These are phyloP conservation scores for Hymenopus coronatus DNA, from an alignment of 2,888 invertebrate genomes.

Conservation along the genomic window DNA sequence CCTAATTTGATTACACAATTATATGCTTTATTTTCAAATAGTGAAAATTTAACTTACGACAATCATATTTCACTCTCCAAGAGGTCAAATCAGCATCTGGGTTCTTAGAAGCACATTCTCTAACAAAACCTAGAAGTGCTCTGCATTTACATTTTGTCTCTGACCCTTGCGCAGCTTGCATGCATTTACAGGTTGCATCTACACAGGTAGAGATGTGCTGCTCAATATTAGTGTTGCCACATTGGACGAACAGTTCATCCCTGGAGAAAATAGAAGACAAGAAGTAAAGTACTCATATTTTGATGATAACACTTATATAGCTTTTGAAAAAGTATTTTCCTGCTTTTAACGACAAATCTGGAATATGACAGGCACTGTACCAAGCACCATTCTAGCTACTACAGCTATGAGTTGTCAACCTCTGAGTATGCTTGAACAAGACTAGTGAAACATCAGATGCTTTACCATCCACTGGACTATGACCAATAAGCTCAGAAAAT, in stretches of 20 bases:
- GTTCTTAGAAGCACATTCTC: slow-evolving; percentile 67
- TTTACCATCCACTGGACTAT: too few relatives aligned
- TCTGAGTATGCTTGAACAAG: too few relatives aligned
- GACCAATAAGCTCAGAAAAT: too few relatives aligned
- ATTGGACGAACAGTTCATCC: slow-evolving; percentile 62
- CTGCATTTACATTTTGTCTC: slow-evolving; percentile 63
- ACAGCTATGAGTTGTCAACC: too few relatives aligned
- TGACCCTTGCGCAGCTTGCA: slow-evolving; percentile 47
- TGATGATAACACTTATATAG: too few relatives aligned
- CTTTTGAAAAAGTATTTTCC: too few relatives aligned
- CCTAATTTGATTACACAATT: too few relatives aligned
- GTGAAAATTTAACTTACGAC: slow-evolving; percentile 54
- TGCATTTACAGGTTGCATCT: slow-evolving; percentile 72
- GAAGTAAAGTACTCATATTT: neutral
- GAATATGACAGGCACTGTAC: too few relatives aligned
- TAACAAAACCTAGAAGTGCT: slow-evolving; percentile 66
- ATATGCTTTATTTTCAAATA: too few relatives aligned
- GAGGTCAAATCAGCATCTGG: slow-evolving; percentile 61
- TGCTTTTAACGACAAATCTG: too few relatives aligned
- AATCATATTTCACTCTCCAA: slow-evolving; percentile 70
- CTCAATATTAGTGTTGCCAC: slow-evolving; percentile 59
- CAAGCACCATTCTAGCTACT: too few relatives aligned
- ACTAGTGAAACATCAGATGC: too few relatives aligned
- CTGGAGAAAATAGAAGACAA: slow-evolving; percentile 43
- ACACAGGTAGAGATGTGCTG: slow-evolving; percentile 70